Evolutionary conservation across 2,113 vertebrate species (phyloP).

Genomic region (Pithys albifrons): DNA sequence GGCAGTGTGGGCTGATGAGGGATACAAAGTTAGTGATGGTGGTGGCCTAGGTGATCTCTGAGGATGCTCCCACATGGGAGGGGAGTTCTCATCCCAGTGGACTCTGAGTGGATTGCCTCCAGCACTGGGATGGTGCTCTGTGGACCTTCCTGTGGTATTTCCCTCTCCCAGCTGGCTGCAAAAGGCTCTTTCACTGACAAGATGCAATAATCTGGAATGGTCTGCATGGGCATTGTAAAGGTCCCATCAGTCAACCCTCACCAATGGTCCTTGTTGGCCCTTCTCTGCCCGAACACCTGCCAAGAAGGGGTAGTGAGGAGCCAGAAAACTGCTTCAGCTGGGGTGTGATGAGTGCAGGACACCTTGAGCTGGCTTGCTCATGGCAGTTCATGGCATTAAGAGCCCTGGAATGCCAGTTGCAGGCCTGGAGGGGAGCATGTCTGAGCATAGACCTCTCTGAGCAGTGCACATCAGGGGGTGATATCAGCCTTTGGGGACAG

Average conservation of each 20-base stretch:
- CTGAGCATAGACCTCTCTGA: not conserved
- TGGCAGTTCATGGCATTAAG: not conserved
- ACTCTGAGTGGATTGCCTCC: not conserved
- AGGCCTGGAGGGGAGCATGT: not conserved
- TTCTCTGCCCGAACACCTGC: not conserved
- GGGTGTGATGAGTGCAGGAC: not conserved
- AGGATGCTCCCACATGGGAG: accelerated
- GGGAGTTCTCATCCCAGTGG: accelerated
- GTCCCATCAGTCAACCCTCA: not conserved
- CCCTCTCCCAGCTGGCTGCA: not conserved
- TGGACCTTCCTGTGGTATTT: not conserved
- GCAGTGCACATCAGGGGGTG: not conserved
- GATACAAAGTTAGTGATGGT: not conserved
- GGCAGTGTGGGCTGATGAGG: not conserved
- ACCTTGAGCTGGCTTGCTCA: not conserved
- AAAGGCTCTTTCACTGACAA: not conserved
- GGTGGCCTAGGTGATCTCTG: not conserved
- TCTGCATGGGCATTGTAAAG: not conserved
- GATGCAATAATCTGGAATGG: not conserved
- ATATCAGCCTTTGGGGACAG: not conserved
- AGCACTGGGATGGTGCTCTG: not conserved
- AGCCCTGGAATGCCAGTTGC: not conserved
- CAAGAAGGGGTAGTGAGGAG: not conserved
- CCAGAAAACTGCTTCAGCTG: not conserved
- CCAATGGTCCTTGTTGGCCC: accelerated